Evolutionary conservation across 2,888 invertebrate species (phyloP).

Genomic region (Eupithecia dodoneata): DNA sequence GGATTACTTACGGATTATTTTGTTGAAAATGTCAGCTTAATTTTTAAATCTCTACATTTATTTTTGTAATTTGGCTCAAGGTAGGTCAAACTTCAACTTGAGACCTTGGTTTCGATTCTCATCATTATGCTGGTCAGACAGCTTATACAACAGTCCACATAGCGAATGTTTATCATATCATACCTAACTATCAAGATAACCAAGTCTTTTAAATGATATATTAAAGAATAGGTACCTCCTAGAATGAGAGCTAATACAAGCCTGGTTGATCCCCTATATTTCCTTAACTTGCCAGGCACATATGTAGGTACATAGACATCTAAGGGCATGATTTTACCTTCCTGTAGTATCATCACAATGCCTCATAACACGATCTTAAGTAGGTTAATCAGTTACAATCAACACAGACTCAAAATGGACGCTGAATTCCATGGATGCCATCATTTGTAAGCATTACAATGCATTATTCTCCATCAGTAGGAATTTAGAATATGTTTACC

Average conservation of each 20-base stretch:
- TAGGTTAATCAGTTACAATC: background rate
- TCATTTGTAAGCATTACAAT: background rate
- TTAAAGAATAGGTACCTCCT: background rate
- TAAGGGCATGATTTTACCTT: background rate
- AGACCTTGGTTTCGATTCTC: constrained; percentile 25
- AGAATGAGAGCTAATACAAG: background rate
- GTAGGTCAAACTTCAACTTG: constrained; percentile 15
- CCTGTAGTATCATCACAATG: background rate
- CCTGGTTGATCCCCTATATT: background rate
- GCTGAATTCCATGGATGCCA: background rate
- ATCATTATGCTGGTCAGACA: constrained; percentile 18
- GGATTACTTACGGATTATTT: background rate
- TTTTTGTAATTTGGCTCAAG: constrained; percentile 9
- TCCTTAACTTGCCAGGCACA: background rate
- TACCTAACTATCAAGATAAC: background rate
- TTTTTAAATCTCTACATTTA: background rate
- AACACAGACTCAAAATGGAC: background rate
- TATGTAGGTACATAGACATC: background rate
- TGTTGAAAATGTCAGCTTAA: background rate
- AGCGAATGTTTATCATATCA: constrained; percentile 16
- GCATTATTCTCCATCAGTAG: background rate
- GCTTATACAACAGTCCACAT: constrained; percentile 18
- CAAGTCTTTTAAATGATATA: background rate
- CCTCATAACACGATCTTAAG: background rate
- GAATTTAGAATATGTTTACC: background rate